Evolutionary conservation across 2,888 invertebrate genomes (phyloP).

Genomic region (Yponomeuta plumbellus): DNA sequence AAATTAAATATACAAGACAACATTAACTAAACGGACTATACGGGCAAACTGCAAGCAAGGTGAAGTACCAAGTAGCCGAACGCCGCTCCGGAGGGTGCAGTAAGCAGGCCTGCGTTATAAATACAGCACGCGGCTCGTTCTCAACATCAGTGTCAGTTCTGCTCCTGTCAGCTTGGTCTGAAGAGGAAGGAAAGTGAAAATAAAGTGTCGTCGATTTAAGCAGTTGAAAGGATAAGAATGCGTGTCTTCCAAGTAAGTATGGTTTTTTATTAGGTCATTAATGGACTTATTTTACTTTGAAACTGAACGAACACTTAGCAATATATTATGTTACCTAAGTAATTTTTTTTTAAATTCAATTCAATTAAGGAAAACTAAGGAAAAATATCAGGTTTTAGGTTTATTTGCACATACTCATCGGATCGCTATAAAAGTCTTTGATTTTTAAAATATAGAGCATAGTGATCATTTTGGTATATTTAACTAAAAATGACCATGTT

Average conservation of each 20-base stretch:
- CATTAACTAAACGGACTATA: not conserved
- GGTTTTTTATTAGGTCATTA: not conserved
- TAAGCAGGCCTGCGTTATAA: slow-evolving; percentile 49
- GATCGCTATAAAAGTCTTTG: too few species aligned
- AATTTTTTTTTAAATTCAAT: too few species aligned
- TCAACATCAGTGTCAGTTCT: slow-evolving; percentile 63
- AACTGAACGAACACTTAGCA: too few species aligned
- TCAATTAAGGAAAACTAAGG: too few species aligned
- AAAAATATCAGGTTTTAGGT: too few species aligned
- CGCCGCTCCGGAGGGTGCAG: not conserved
- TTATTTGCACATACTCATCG: too few species aligned
- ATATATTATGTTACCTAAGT: too few species aligned
- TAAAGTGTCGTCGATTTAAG: slow-evolving; percentile 25
- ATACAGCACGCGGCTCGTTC: slow-evolving; percentile 41
- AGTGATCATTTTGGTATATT: too few species aligned
- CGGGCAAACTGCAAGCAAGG: not conserved
- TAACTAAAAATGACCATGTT: too few species aligned
- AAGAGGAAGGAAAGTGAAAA: slow-evolving; percentile 72
- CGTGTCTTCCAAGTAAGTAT: slow-evolving; percentile 66
- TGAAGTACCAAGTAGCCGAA: not conserved
- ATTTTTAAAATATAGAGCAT: too few species aligned
- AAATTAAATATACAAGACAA: not conserved
- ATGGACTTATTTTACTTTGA: too few species aligned
- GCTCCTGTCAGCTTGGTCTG: slow-evolving; percentile 62
- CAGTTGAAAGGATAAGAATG: slow-evolving; percentile 41